phyloP scores from a whole-genome alignment of 2,113 vertebrate species.

The Acanthisitta chloris region DNA sequence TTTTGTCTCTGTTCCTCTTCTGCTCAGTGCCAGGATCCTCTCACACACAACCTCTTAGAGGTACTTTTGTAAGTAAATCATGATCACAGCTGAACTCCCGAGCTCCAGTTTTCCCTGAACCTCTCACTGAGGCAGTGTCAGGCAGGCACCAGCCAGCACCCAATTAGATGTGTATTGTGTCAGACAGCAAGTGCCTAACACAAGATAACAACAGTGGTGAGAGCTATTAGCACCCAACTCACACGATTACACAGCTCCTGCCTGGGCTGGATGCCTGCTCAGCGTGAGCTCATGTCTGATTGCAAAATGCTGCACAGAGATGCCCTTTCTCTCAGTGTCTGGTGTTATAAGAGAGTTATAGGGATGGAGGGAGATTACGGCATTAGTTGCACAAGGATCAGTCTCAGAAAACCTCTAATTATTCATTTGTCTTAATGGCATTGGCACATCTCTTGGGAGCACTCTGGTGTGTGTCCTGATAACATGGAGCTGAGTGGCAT shows the following conservation, averaged over 20 bases:
- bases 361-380: neutral
- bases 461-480: neutral
- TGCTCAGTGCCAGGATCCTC: neutral
- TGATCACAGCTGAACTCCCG: neutral
- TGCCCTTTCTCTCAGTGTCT: neutral
- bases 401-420: neutral
- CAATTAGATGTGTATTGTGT: neutral
- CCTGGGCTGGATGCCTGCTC: neutral
- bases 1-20: accelerated
- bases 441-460: neutral
- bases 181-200: neutral
- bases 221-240: neutral
- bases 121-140: neutral
- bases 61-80: neutral
- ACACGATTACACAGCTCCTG: neutral
- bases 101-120: neutral
- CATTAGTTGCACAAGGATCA: neutral
- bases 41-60: neutral
- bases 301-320: neutral
- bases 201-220: neutral
- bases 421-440: neutral
- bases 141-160: neutral
- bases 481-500: neutral
- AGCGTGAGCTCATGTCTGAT: neutral
- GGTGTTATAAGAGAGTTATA: accelerated